Conservation (phyloP, 2,113 vertebrate species). For the Phyllostomus discolor region DNA sequence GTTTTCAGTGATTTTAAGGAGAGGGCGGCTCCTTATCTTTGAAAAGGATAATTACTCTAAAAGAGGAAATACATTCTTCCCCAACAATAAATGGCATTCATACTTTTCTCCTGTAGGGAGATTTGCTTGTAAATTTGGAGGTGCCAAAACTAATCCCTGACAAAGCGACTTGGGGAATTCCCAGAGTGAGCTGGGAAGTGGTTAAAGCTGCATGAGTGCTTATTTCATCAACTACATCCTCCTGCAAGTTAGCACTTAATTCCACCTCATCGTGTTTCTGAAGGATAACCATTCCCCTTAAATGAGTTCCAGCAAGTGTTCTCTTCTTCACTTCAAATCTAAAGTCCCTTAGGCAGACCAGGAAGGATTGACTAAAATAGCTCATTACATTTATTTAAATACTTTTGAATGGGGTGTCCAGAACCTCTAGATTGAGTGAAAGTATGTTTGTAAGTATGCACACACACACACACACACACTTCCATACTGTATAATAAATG, state of each 20-base stretch:
- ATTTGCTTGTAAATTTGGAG: not conserved
- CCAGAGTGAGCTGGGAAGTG: not conserved
- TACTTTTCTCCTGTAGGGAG: not conserved
- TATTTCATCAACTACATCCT: fast-evolving
- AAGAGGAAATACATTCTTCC: not conserved
- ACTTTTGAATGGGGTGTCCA: not conserved
- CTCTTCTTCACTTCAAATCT: not conserved
- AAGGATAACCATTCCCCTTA: not conserved
- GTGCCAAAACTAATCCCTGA: not conserved
- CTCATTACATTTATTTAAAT: not conserved
- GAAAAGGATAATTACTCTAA: slow-evolving; percentile 7
- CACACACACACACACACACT: fast-evolving
- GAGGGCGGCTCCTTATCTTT: not conserved
- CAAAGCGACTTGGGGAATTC: not conserved
- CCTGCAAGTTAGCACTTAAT: too few relatives aligned
- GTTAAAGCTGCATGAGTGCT: fast-evolving
- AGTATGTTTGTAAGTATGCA: fast-evolving
- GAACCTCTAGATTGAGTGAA: not conserved
- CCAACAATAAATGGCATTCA: not conserved
- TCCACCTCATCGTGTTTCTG: not conserved
- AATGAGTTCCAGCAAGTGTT: not conserved
- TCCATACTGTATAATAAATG: fast-evolving
- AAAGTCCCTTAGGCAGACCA: too few relatives aligned
- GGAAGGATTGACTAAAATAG: not conserved
- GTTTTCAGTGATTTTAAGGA: not conserved